Base-by-base conservation (phyloP, 2,888 invertebrate species). In the Caprella mutica region DNA sequence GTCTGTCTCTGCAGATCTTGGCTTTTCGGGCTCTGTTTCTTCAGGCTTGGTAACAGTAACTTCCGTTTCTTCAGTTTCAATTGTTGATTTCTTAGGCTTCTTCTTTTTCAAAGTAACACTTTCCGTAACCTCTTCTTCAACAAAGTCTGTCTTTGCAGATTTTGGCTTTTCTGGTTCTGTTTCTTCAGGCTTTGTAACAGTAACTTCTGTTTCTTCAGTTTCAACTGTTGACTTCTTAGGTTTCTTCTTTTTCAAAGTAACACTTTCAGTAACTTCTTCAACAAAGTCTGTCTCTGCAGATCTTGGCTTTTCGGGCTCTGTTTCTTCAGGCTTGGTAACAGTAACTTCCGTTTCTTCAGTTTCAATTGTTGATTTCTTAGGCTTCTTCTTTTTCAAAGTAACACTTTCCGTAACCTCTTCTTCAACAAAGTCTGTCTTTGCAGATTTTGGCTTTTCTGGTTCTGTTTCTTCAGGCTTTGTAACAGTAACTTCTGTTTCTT, bases 1-100 rank as follows among this genome's bases (percentile, higher is more conserved):
- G n/a, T 77, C 76, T 50, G 84, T 75, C 38, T 38, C 4, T 70
- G 81, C 78, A 39, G 87, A 83, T 1, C 83, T 83, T 60, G 84
- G 53, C 55, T 57, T 48, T 44, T 65, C 52, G 8, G 24, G 26
- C 17, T 46, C 26, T 23, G 55, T 76, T 27, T 29, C 61, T 46
- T 27, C 56, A 12, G 21, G 29, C 48, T 66, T 65, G 39, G 65
- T 67, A 27, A 68, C 57, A 26, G 65, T 67, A 9, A 68, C 57
- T 56, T 71, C 70, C 38, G 70, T 67, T 63, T 67, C 55, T 65
- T 65, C 52, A 68, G 69, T 65, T n/a, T 56, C 59, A 26, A 26
- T 46, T 23, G 51, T 38, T 26, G 56, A 58, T 50, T 56, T 46
- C n/a, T 50, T 23, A 21, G 46, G 42, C 52, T 38, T 50, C n/a